Evolutionary conservation across 1,140 invertebrate genomes (phyloP), one percentile per base, ranked within the genome.

Genomic region (Teleogryllus occipitalis): DNA sequence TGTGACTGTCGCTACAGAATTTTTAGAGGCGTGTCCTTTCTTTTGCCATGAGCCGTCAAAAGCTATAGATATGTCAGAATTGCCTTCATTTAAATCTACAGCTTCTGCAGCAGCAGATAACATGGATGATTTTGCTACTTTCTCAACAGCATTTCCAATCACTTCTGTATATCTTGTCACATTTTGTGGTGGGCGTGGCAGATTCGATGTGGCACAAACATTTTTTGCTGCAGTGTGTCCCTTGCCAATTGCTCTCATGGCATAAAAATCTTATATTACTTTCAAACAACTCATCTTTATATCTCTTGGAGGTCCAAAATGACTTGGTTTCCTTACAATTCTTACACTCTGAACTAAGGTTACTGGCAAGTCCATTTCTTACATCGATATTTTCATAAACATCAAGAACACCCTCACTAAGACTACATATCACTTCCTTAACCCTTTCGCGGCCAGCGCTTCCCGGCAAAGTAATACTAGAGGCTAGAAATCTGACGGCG

Each of bases 21-120:
- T 80, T 22, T 79, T 46, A 8, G 80, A 81, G 7, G 47, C 39
- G 72, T 80, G 79, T 3, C 81, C 81, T 27, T 75, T 73, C 76
- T 80, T 81, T 15, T 81, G 81, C 81, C 81, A 81, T 21, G 79
- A 27, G 6, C 81, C 81, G 47, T 81, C 81, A 80, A 80, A 77
- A 15, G 81, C 79, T 22, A 76, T 77, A 22, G 54, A 8, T 39
- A 81, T 74, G 47, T 81, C 76, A 72, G 47, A 77, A 22, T 48
- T 74, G 18, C 74, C 47, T 77, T 81, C 75, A 81, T 80, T 80
- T 47, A 65, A 18, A 21, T 78, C 22, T 7, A 80, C 47, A 46
- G 78, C 78, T 46, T 81, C 78, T 73, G 47, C 54, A 14, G 79
- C 73, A 76, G 79, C 80, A 77, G 79, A 65, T 75, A 47, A 74